These are phyloP conservation scores for Ceyx erithaca DNA, from an alignment of 2,797 vertebrate genomes.

Conservation along the genomic window DNA sequence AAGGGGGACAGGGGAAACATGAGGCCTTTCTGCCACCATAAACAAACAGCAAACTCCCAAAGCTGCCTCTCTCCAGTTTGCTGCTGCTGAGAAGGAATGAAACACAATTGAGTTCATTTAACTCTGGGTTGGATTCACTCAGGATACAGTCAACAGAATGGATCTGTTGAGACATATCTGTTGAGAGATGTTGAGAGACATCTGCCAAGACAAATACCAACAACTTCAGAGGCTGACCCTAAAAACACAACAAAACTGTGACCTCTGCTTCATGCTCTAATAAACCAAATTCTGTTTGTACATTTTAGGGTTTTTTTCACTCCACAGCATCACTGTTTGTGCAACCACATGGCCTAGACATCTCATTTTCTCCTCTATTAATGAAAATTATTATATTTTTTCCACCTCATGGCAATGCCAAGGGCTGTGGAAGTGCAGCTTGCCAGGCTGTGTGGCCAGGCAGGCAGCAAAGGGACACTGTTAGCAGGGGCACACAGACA, in stretches of 20 bases:
- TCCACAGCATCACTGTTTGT: background rate
- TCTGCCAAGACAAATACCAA: background rate
- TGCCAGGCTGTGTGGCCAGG: background rate
- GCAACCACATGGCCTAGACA: background rate
- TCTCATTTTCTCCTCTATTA: background rate
- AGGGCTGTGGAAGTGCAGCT: background rate
- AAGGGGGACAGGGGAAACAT: conserved; percentile 49
- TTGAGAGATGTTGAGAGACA: background rate
- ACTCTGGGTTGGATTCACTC: background rate
- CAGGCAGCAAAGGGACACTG: background rate
- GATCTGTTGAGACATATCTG: background rate
- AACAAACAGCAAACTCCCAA: conserved; percentile 22
- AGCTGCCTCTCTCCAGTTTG: background rate
- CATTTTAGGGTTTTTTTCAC: background rate
- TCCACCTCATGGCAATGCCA: background rate
- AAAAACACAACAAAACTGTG: background rate
- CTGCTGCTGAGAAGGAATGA: background rate
- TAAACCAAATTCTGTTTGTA: background rate
- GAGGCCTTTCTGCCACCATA: conserved; percentile 18
- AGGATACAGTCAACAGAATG: background rate
- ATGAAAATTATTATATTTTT: background rate
- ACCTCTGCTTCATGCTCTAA: background rate
- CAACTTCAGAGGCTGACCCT: background rate
- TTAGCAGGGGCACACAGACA: fast-evolving
- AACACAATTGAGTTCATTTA: background rate